Conservation (phyloP, 2,888 invertebrate species). For the Drosophila paramelanica region DNA sequence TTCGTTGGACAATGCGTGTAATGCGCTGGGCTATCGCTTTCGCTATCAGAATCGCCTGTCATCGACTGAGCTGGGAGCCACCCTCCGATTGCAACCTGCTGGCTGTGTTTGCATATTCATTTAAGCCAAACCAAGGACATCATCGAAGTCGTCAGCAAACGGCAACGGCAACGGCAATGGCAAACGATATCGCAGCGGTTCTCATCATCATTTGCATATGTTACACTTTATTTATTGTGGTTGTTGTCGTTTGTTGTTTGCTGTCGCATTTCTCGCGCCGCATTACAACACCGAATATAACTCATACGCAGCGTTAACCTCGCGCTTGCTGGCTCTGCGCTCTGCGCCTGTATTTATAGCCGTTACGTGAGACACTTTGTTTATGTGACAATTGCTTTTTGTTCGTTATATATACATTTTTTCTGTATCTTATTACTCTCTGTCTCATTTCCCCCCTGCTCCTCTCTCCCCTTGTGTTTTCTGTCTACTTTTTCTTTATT, state of each 20-base stretch:
- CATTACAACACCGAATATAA: conserved; percentile 76
- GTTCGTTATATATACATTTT: conserved; percentile 55
- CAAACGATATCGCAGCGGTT: conserved; percentile 53
- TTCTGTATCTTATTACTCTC: conserved; percentile 50
- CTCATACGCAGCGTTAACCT: conserved; percentile 77
- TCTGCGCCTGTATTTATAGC: conserved; percentile 69
- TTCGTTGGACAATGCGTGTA: background rate
- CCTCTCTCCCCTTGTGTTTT: background rate
- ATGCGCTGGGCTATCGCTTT: conserved; percentile 38
- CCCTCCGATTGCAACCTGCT: conserved; percentile 14
- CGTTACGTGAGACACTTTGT: conserved; percentile 79
- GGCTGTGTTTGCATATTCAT: conserved; percentile 65
- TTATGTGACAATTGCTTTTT: conserved; percentile 80
- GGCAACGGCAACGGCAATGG: conserved; percentile 17
- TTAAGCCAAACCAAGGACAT: conserved; percentile 48
- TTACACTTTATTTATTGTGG: conserved; percentile 77
- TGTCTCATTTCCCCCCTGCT: conserved; percentile 1
- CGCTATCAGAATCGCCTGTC: conserved; percentile 55
- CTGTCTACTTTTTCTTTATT: conserved; percentile 12
- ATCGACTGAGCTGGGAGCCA: conserved; percentile 16
- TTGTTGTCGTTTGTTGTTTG: conserved; percentile 27
- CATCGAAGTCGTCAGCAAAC: conserved; percentile 41
- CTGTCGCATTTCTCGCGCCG: conserved; percentile 48
- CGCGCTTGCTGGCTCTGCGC: conserved; percentile 47
- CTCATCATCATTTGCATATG: conserved; percentile 81